Evolutionary conservation across 2,113 vertebrate genomes (phyloP), one percentile per base, ranked within the genome.

Genomic region (Ochotona princeps): DNA sequence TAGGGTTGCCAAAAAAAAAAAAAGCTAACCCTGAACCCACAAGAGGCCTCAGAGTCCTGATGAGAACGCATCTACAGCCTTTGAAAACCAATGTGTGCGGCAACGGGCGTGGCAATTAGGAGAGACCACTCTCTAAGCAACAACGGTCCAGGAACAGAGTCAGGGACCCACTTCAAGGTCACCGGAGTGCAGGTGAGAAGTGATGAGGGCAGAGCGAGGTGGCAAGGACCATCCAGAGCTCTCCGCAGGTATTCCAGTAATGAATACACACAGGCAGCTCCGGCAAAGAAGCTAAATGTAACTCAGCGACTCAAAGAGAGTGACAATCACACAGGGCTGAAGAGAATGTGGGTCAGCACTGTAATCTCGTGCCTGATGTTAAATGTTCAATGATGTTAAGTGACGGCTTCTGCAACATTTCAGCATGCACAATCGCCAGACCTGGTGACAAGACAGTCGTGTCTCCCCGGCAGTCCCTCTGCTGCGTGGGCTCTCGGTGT

Each of bases 191-290:
- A 32, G 65, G 26, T 7, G 15, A 49, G 51, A 51, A 32, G 11
- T 4, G 30, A 21, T 1, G 47, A 65, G 47, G 51, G 2, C 17
- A 14, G 5, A 21, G 69, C 21, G 32, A 72, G 72, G 63, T 0
- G 0, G 25, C 7, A 5, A 28, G 1, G 49, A 0, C 9, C 17
- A 26, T 13, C n/a, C 7, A 51, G 44, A 35, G 26, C 10, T 20
- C 10, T 0, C 38, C 26, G 4, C 7, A 7, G 21, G 4, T 9
- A 10, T n/a, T 63, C 6, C 15, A 18, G 14, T 10, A 35, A 28
- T 30, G 7, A 87, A 74, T 65, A 80, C 69, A 54, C 26, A 8
- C 4, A 8, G 61, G 25, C 10, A 79, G 35, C 21, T 51, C 75
- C 3, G 78, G 54, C 30, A 28, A 35, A 76, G 61, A 11, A 85